These are phyloP conservation scores for Danionella cerebrum DNA, from an alignment of 2,113 vertebrate species.

Conservation along the genomic window DNA sequence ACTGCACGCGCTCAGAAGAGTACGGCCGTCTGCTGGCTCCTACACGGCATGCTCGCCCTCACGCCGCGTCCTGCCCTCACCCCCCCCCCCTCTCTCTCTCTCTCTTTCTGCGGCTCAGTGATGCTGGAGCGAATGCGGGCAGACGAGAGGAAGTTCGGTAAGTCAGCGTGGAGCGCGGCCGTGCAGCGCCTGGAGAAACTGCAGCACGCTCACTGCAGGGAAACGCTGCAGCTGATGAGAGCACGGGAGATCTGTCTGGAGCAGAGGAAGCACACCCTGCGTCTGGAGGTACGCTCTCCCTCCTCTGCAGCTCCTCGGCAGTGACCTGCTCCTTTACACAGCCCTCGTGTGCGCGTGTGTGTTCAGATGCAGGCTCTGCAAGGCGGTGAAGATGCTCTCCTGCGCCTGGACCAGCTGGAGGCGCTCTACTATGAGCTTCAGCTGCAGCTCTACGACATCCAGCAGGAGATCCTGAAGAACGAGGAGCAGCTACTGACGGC, in stretches of 20 bases:
- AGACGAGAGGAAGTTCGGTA: slow-evolving; percentile 93
- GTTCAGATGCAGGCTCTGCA: slow-evolving; percentile 89
- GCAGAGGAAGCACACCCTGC: slow-evolving; percentile 85
- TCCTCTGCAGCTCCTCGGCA: too few relatives aligned
- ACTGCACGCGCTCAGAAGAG: slow-evolving; percentile 93
- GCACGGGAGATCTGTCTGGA: slow-evolving; percentile 96
- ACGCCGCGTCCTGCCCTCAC: too few relatives aligned
- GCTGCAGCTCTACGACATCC: slow-evolving; percentile 93
- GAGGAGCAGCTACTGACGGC: slow-evolving; percentile 90
- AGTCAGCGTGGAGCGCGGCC: slow-evolving; percentile 85
- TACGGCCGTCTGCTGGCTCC: too few relatives aligned
- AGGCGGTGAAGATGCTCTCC: slow-evolving; percentile 84
- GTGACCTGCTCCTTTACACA: slow-evolving; percentile 57
- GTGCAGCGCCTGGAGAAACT: slow-evolving; percentile 92
- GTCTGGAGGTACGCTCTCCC: slow-evolving; percentile 76
- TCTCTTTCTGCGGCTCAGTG: slow-evolving; percentile 56
- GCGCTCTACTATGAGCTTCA: slow-evolving; percentile 92
- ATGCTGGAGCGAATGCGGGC: slow-evolving; percentile 87
- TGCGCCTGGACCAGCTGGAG: slow-evolving; percentile 86
- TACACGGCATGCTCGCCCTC: too few relatives aligned
- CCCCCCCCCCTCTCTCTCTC: neutral
- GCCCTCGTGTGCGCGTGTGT: neutral
- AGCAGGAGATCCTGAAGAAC: slow-evolving; percentile 91
- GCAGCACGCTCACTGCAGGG: slow-evolving; percentile 88
- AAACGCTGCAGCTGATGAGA: slow-evolving; percentile 94